A percentile compares a stretch with the other conserved stretches of the same genome.
phyloP scores from a whole-genome alignment of 2,888 invertebrate genomes.

The Neoascia interrupta region DNA sequence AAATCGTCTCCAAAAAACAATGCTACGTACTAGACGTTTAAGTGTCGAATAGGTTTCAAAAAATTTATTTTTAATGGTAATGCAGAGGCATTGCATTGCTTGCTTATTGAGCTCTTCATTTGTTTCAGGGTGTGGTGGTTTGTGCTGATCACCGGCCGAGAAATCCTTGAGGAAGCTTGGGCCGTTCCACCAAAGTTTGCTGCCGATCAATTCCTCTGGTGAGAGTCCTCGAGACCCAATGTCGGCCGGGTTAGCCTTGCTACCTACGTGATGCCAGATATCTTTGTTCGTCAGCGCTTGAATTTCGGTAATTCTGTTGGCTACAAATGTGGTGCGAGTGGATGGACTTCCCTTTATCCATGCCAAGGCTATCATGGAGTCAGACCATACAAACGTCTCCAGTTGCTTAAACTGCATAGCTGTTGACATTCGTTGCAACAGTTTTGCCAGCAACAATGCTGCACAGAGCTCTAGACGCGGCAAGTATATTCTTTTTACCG shows the following conservation, averaged over 20 bases:
- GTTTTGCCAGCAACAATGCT: not conserved
- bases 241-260: not conserved
- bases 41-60: not conserved
- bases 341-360: not conserved
- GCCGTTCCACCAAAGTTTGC: not conserved
- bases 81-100: not conserved
- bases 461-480: not conserved
- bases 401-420: not conserved
- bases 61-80: not conserved
- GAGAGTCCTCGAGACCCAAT: not conserved
- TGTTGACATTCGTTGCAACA: not conserved
- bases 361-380: not conserved
- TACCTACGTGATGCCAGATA: not conserved
- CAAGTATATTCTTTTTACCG: not conserved
- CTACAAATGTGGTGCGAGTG: not conserved
- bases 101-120: not conserved
- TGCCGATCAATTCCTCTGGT: not conserved
- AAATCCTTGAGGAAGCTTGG: constrained; percentile 10
- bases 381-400: not conserved
- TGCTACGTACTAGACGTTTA: not conserved
- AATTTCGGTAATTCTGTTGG: not conserved
- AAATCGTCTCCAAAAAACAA: not conserved
- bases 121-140: not conserved
- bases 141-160: not conserved
- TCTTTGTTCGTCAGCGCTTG: not conserved